A percentile compares a stretch with the other conserved stretches of the same genome.
Conservation (phyloP, 2,797 vertebrate genomes). For the Fundulus diaphanus region DNA sequence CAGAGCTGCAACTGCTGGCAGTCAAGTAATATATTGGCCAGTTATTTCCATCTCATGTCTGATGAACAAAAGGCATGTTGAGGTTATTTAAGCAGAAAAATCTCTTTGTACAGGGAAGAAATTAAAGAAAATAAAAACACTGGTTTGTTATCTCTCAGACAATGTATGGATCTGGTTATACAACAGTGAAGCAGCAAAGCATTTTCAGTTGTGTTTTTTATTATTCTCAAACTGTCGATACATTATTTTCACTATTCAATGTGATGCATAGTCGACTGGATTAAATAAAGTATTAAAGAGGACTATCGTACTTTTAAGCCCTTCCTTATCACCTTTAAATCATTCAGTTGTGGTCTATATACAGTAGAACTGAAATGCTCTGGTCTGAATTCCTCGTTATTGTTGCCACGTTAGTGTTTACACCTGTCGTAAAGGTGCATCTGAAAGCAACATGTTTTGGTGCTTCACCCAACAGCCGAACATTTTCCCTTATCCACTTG, state of each 20-base stretch:
- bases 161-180: neutral
- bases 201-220: neutral
- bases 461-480: too few species aligned
- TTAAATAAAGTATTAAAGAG: too few species aligned
- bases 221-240: neutral
- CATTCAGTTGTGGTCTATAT: too few species aligned
- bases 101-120: neutral
- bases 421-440: too few species aligned
- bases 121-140: neutral
- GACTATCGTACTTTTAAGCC: too few species aligned
- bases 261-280: neutral
- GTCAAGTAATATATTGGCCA: neutral
- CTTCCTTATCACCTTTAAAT: too few species aligned
- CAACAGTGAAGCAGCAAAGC: neutral
- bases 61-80: neutral
- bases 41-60: neutral
- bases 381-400: too few species aligned
- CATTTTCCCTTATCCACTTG: too few species aligned
- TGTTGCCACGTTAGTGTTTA: too few species aligned
- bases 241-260: neutral
- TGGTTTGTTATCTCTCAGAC: neutral
- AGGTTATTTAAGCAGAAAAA: rapidly evolving
- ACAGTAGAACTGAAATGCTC: too few species aligned
- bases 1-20: neutral
- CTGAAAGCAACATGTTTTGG: too few species aligned